A percentile compares a stretch with the other conserved stretches of the same genome.
Evolutionary conservation across 1,140 invertebrate genomes (phyloP).

Genomic region (Colletes latitarsis): DNA sequence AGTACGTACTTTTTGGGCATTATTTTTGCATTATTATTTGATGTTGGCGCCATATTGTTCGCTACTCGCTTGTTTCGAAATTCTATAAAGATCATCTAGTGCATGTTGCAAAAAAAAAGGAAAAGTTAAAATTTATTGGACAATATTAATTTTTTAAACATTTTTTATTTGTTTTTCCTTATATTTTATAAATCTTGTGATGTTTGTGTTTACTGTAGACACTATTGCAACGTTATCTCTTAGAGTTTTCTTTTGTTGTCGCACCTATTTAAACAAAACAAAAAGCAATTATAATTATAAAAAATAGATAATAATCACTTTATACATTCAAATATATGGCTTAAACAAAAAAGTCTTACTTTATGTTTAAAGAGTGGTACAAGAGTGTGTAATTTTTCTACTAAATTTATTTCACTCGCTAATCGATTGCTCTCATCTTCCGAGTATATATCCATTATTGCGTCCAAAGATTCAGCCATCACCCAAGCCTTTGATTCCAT

Average conservation of each 20-base stretch:
- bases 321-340: conserved; percentile 11
- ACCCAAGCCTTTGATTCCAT: conserved; percentile 85
- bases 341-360: conserved; percentile 74
- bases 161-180: conserved; percentile 75
- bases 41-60: no score
- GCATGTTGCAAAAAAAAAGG: no score
- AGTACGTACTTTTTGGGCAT: no score
- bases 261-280: conserved; percentile 78
- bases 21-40: no score
- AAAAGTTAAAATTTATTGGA: no score
- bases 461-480: conserved; percentile 87
- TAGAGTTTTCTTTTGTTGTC: conserved; percentile 84
- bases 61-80: no score
- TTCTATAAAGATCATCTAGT: no score
- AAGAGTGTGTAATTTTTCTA: conserved; percentile 82
- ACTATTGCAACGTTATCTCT: conserved; percentile 86
- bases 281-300: conserved; percentile 46
- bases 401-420: conserved; percentile 84
- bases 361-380: conserved; percentile 85
- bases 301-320: conserved; percentile 22
- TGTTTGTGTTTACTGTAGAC: conserved; percentile 86
- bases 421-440: conserved; percentile 88
- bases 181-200: conserved; percentile 88
- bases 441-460: conserved; percentile 89
- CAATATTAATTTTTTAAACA: conserved; percentile 16